phyloP scores from a whole-genome alignment of 2,113 vertebrate species.

The Australoheros scitulus region DNA sequence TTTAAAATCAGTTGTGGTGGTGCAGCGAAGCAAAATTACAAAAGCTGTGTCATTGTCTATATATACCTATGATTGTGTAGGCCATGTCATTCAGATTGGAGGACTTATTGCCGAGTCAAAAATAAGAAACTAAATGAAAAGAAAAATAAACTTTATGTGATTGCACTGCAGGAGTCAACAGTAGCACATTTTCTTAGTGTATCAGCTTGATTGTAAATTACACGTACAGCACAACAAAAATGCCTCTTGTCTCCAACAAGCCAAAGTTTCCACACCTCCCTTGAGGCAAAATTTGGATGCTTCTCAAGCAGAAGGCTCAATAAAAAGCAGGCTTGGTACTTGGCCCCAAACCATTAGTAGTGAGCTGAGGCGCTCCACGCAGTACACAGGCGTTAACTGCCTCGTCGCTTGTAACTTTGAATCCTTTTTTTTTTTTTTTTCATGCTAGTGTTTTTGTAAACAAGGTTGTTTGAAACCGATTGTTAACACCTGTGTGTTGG shows the following conservation, averaged over 20 bases:
- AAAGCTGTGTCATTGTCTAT: background rate
- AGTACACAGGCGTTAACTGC: slow-evolving; percentile 71
- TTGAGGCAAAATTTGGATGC: slow-evolving; percentile 71
- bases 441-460: slow-evolving; percentile 62
- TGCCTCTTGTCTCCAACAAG: slow-evolving; percentile 47
- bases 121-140: background rate
- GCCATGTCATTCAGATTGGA: background rate
- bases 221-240: slow-evolving; percentile 63
- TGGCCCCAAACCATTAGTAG: slow-evolving; percentile 69
- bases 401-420: slow-evolving; percentile 50
- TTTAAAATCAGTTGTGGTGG: background rate
- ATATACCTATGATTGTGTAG: background rate
- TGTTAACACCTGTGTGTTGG: slow-evolving; percentile 76
- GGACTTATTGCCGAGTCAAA: background rate
- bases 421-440: slow-evolving; percentile 19
- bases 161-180: slow-evolving; percentile 60
- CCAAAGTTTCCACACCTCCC: slow-evolving; percentile 66
- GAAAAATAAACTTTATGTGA: slow-evolving; percentile 57
- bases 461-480: slow-evolving; percentile 51
- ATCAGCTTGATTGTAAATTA: slow-evolving; percentile 69
- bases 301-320: slow-evolving; percentile 61
- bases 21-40: background rate
- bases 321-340: slow-evolving; percentile 71
- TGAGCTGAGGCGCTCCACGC: slow-evolving; percentile 48
- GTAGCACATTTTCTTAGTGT: slow-evolving; percentile 54